Conservation (phyloP, 1,140 invertebrate genomes). For the Drosophila oshimai region DNA sequence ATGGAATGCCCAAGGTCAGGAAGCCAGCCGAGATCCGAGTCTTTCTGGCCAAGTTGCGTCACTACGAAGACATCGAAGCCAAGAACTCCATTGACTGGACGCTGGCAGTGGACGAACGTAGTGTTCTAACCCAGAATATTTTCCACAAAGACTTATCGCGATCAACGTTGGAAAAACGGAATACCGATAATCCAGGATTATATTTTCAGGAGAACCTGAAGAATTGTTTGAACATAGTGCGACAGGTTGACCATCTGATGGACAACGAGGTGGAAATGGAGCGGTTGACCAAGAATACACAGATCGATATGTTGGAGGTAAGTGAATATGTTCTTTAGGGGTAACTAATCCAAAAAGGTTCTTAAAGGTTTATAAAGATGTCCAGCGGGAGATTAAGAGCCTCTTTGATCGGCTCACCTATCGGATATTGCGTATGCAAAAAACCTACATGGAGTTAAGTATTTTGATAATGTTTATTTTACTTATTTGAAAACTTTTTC, state of each 20-base stretch:
- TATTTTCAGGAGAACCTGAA: conserved; percentile 24
- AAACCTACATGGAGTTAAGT: conserved; percentile 61
- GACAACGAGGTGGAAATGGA: conserved; percentile 42
- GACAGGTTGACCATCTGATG: conserved; percentile 37
- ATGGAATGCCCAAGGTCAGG: conserved; percentile 50
- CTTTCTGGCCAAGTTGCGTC: conserved; percentile 40
- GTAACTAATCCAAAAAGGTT: background rate
- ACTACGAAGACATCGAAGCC: conserved; percentile 28
- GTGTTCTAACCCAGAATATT: conserved; percentile 53
- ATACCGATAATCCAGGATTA: conserved; percentile 21
- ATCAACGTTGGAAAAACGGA: background rate
- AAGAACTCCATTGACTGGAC: conserved; percentile 51
- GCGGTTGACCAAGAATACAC: background rate
- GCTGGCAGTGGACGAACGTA: conserved; percentile 51
- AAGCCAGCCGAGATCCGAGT: conserved; percentile 47
- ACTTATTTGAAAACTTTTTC: background rate
- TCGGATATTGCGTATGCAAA: conserved; percentile 57
- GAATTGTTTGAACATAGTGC: conserved; percentile 24
- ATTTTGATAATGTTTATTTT: background rate
- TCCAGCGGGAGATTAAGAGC: conserved; percentile 34
- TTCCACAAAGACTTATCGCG: conserved; percentile 17
- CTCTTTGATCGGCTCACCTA: conserved; percentile 64
- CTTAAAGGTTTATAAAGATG: conserved; percentile 30
- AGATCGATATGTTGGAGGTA: conserved; percentile 44
- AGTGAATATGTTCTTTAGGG: background rate